Percentiles rank a stretch among this genome's conserved stretches.
phyloP scores from a whole-genome alignment of 2,888 invertebrate genomes.

The Xylocampa areola region DNA sequence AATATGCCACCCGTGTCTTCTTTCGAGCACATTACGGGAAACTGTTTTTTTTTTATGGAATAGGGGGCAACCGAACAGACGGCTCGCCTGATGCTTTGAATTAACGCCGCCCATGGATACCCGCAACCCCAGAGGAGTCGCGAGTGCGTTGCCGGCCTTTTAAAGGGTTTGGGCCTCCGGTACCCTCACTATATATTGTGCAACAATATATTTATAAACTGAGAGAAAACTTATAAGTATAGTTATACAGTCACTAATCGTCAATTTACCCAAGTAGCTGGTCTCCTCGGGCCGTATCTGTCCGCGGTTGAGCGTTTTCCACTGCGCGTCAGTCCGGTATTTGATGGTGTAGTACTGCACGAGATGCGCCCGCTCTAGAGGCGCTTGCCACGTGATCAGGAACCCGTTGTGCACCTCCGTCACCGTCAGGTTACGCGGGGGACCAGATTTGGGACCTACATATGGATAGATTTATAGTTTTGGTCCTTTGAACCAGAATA shows the following conservation, averaged over 20 bases:
- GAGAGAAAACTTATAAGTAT: not conserved
- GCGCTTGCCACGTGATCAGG: conserved; percentile 96
- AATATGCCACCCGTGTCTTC: too few relatives aligned
- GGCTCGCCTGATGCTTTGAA: too few relatives aligned
- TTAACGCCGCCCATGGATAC: too few relatives aligned
- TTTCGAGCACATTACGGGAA: too few relatives aligned
- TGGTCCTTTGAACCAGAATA: not conserved
- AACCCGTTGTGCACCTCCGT: conserved; percentile 97
- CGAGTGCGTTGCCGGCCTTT: too few relatives aligned
- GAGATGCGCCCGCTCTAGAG: conserved; percentile 94
- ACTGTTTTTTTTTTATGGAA: too few relatives aligned
- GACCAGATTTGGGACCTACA: conserved; percentile 96
- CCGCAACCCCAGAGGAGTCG: too few relatives aligned
- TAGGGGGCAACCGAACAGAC: too few relatives aligned
- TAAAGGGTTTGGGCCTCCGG: too few relatives aligned
- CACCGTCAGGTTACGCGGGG: conserved; percentile 97
- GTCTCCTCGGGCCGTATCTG: conserved; percentile 97
- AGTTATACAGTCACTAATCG: not conserved
- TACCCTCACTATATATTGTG: too few relatives aligned
- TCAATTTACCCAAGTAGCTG: conserved; percentile 93
- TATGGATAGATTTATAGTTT: conserved; percentile 23
- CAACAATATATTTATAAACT: too few relatives aligned
- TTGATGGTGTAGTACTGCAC: conserved; percentile 97
- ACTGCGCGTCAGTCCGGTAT: conserved; percentile 96
- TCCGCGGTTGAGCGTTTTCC: conserved; percentile 96